Evolutionary conservation across 2,888 invertebrate species (phyloP).

Genomic region (Parochlus steinenii): DNA sequence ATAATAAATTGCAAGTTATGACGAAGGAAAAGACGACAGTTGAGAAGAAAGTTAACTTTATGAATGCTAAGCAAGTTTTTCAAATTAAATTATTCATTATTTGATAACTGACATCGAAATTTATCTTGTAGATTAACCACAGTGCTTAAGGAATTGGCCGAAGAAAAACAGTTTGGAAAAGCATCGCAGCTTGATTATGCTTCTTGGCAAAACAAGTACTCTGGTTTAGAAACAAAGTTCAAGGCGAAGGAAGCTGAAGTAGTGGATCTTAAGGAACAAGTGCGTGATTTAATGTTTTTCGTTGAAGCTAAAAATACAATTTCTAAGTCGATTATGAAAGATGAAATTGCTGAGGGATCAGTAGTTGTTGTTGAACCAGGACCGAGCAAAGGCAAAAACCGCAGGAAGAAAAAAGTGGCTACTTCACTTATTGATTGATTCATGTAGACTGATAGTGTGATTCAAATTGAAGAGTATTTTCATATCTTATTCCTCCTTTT

Average conservation of each 20-base stretch:
- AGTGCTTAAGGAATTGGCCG: slow-evolving; percentile 52
- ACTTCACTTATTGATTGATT: too few relatives aligned
- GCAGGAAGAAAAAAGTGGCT: slow-evolving; percentile 11
- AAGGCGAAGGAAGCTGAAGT: slow-evolving; percentile 45
- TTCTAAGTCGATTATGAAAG: slow-evolving; percentile 26
- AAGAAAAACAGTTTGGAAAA: slow-evolving; percentile 72
- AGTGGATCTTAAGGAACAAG: slow-evolving; percentile 75
- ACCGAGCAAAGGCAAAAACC: slow-evolving; percentile 2
- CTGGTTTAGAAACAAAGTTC: slow-evolving; percentile 35
- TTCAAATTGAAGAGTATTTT: too few relatives aligned
- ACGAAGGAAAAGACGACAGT: slow-evolving; percentile 47
- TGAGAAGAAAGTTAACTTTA: slow-evolving; percentile 52
- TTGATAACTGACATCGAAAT: neutral
- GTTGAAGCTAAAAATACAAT: slow-evolving; percentile 61
- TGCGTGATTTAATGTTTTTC: slow-evolving; percentile 93
- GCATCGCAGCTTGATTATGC: slow-evolving; percentile 59
- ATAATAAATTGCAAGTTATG: slow-evolving; percentile 35
- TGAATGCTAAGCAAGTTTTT: slow-evolving; percentile 37
- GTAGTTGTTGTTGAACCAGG: slow-evolving; percentile 2
- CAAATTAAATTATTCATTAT: slow-evolving; percentile 1
- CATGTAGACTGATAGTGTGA: too few relatives aligned
- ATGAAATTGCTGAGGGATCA: slow-evolving; percentile 17
- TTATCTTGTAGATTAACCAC: slow-evolving; percentile 37
- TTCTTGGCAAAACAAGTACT: slow-evolving; percentile 49
- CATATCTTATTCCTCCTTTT: too few relatives aligned